phyloP scores from a whole-genome alignment of 2,888 invertebrate species.

The Ormyrus pomaceus region DNA sequence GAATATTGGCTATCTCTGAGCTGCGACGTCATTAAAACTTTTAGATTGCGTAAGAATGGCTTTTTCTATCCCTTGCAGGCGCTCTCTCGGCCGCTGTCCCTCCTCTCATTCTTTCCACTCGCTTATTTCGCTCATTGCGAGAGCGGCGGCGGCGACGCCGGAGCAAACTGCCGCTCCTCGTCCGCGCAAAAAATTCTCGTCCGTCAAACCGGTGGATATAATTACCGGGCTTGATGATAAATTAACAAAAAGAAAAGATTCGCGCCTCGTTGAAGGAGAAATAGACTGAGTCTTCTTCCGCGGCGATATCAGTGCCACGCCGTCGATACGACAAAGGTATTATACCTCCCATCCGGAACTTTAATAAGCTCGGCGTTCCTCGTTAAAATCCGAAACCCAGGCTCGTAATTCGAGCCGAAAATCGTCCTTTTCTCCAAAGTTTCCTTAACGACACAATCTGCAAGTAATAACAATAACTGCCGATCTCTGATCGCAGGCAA shows the following conservation, averaged over 20 bases:
- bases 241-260: conserved; percentile 62
- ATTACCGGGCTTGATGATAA: conserved; percentile 66
- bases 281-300: not conserved
- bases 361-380: no score
- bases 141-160: not conserved
- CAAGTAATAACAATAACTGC: not conserved
- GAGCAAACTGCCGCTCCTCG: conserved; percentile 20
- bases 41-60: conserved; percentile 73
- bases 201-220: conserved; percentile 62
- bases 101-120: not conserved
- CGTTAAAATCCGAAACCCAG: no score
- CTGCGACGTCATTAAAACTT: conserved; percentile 73
- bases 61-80: conserved; percentile 43
- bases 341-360: no score
- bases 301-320: no score
- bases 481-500: conserved; percentile 10
- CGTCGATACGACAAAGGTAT: no score
- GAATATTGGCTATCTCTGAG: conserved; percentile 69
- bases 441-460: no score
- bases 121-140: conserved; percentile 36
- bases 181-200: conserved; percentile 63
- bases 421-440: no score
- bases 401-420: no score
- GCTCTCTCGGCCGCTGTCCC: not conserved
- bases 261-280: not conserved